Evolutionary conservation across 2,797 vertebrate genomes (phyloP).

Genomic region (Gorsachius magnificus): DNA sequence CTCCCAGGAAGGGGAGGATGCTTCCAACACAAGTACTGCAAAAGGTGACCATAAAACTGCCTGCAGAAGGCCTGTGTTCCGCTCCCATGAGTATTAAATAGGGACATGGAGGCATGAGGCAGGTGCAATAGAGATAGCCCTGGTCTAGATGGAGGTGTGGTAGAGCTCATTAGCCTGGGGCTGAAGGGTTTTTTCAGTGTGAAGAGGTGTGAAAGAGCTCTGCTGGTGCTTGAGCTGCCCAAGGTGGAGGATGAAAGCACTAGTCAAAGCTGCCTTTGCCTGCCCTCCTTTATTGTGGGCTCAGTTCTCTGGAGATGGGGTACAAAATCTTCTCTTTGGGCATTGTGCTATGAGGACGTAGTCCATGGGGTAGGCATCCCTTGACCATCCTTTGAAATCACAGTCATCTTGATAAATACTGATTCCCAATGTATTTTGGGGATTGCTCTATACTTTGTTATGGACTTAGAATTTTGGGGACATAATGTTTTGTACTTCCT

Average conservation of each 20-base stretch:
- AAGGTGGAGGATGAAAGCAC: background rate
- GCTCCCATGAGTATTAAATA: background rate
- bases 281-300: background rate
- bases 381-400: background rate
- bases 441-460: background rate
- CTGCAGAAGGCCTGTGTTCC: background rate
- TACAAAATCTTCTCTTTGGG: background rate
- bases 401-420: background rate
- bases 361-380: background rate
- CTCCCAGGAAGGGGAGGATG: background rate
- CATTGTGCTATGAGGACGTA: rapidly evolving
- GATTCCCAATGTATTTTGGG: background rate
- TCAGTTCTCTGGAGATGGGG: background rate
- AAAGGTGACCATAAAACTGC: background rate
- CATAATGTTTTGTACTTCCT: background rate
- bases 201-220: background rate
- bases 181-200: background rate
- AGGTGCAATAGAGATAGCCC: background rate
- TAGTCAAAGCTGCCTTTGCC: background rate
- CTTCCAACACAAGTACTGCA: background rate
- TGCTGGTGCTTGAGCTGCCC: background rate
- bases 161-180: background rate
- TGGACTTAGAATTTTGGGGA: background rate
- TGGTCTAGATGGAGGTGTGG: background rate
- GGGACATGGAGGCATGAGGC: background rate